Evolutionary conservation across 2,888 invertebrate species (phyloP).

Genomic region (Carpatolechia fugitivella): DNA sequence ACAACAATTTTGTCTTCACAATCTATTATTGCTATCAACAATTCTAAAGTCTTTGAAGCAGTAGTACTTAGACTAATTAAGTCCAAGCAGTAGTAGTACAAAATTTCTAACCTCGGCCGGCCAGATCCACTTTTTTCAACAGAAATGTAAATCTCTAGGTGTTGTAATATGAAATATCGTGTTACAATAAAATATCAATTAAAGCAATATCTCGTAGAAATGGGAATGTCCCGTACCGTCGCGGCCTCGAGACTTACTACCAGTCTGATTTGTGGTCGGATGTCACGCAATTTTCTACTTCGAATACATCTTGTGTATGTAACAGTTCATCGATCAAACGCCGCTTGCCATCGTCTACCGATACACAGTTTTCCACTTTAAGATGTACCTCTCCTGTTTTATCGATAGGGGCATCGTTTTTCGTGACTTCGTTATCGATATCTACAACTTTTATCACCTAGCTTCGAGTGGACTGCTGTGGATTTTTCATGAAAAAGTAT

Average conservation of each 20-base stretch:
- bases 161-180: too few relatives aligned
- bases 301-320: slow-evolving; percentile 8
- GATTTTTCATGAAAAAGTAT: neutral
- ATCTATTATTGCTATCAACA: too few relatives aligned
- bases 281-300: slow-evolving; percentile 47
- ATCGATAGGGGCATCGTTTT: neutral
- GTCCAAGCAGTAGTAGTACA: too few relatives aligned
- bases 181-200: too few relatives aligned
- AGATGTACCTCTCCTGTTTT: slow-evolving; percentile 1
- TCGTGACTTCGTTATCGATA: slow-evolving; percentile 9
- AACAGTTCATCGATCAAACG: neutral
- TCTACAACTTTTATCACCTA: neutral
- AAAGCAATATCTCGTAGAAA: slow-evolving; percentile 15
- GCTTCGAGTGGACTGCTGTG: neutral
- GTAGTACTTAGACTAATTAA: too few relatives aligned
- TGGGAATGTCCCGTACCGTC: slow-evolving; percentile 2
- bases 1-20: too few relatives aligned
- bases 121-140: too few relatives aligned
- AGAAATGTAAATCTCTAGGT: too few relatives aligned
- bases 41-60: too few relatives aligned
- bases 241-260: neutral
- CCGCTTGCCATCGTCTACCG: neutral
- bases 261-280: slow-evolving; percentile 37
- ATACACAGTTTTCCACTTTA: neutral
- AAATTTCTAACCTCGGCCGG: too few relatives aligned